Conservation (phyloP, 1,140 invertebrate species). For the Theocolax elegans region DNA sequence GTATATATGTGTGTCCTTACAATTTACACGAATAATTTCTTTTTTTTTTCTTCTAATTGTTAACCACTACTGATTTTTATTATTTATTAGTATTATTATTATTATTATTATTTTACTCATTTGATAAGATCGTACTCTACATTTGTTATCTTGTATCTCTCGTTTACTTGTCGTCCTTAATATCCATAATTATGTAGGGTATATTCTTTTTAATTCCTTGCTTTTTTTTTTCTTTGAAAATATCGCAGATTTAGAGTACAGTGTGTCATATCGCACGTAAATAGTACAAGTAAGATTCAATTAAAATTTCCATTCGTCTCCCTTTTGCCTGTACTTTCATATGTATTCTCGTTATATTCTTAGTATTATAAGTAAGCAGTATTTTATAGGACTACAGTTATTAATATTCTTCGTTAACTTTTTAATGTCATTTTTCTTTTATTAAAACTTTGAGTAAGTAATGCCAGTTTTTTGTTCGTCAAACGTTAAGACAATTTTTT, state of each 20-base stretch:
- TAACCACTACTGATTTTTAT: conserved; percentile 11
- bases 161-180: no score
- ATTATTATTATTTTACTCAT: not conserved
- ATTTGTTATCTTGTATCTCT: conserved; percentile 25
- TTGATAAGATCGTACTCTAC: conserved; percentile 29
- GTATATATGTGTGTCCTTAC: not conserved
- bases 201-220: conserved; percentile 15
- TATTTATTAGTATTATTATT: no score
- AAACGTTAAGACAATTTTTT: no score
- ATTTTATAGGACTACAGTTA: not conserved
- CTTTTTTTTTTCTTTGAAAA: conserved; percentile 31
- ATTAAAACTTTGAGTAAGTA: no score
- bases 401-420: no score
- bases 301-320: not conserved
- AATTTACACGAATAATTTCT: conserved; percentile 13
- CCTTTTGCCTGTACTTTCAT: not conserved
- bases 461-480: no score
- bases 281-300: no score
- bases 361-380: conserved; percentile 6
- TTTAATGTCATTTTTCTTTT: no score
- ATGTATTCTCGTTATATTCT: conserved; percentile 18
- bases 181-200: no score
- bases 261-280: conserved; percentile 27
- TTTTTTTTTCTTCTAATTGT: no score
- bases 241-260: conserved; percentile 41